Percentiles rank a stretch among this genome's conserved stretches.
Conservation (phyloP, 2,797 vertebrate species). For the Dermochelys coriacea region DNA sequence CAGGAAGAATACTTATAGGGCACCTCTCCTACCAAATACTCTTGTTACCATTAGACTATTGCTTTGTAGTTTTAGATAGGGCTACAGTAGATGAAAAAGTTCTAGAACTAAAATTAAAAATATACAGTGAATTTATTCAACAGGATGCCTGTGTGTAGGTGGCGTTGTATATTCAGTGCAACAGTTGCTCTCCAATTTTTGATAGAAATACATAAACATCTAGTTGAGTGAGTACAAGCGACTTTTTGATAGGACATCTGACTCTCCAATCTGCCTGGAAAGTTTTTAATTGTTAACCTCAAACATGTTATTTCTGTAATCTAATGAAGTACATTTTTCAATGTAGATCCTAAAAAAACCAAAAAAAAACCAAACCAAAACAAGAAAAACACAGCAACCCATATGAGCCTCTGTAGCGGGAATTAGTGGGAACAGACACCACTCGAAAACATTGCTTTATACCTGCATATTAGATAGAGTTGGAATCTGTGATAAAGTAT, state of each 20-base stretch:
- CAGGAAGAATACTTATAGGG: neutral
- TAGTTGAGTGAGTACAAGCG: neutral
- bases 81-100: neutral
- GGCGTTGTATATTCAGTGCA: neutral
- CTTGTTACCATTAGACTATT: neutral
- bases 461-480: neutral
- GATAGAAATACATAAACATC: neutral
- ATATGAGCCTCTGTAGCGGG: neutral
- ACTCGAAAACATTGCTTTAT: neutral
- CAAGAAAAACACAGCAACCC: too few relatives aligned
- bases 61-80: neutral
- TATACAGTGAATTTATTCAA: neutral
- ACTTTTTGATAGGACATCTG: neutral
- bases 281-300: neutral
- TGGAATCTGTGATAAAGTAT: neutral
- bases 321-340: neutral
- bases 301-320: neutral
- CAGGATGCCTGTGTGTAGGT: neutral
- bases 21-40: neutral
- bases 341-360: neutral
- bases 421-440: neutral
- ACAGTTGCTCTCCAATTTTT: neutral
- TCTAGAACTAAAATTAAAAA: neutral
- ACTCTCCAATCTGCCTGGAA: neutral
- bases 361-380: neutral